Evolutionary conservation across 2,888 invertebrate species (phyloP), one percentile per base, ranked within the genome.

Genomic region (Chrysotoxum bicinctum): DNA sequence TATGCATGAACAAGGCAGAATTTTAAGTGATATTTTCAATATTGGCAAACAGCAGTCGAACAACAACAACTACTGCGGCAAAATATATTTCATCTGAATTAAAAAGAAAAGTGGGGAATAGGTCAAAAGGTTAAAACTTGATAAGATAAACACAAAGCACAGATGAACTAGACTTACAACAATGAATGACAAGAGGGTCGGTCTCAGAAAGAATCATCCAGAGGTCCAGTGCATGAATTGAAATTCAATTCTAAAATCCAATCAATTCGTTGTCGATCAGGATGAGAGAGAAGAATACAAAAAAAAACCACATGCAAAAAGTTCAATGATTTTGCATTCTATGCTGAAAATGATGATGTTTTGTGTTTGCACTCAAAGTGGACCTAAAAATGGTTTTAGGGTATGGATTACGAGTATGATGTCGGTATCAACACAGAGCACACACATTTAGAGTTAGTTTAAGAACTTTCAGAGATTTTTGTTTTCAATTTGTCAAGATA

Each of bases 211-310:
- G 26, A 14, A 37, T 3, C 43, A 23, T 16, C 26, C 26, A 43
- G 23, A 43, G 60, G 40, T 48, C 26, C 5, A n/a, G 10, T 45
- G 62, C 48, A 30, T 35, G 40, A 70, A 74, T 70, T 70, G 35
- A 70, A 75, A 70, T 75, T 79, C 62, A 75, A 76, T 81, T 76
- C 75, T 64, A 58, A 69, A 79, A 84, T 84, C 75, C 84, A 84
- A 84, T 84, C 79, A 84, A 70, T 66, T 70, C 58, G 52, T 68
- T 79, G 70, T 68, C 60, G 58, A 73, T 32, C 62, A 64, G 54
- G 52, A n/a, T 37, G 23, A 37, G 19, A 64, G 16, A 45, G 6
- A 8, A 45, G 40, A n/a, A 62, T 19, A 30, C 21, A 30, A 40
- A 72, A 58, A 62, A 19, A 52, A 14, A 37, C 23, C 23, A 73